phyloP scores from a whole-genome alignment of 2,888 invertebrate genomes.

The Tupiocoris notatus region DNA sequence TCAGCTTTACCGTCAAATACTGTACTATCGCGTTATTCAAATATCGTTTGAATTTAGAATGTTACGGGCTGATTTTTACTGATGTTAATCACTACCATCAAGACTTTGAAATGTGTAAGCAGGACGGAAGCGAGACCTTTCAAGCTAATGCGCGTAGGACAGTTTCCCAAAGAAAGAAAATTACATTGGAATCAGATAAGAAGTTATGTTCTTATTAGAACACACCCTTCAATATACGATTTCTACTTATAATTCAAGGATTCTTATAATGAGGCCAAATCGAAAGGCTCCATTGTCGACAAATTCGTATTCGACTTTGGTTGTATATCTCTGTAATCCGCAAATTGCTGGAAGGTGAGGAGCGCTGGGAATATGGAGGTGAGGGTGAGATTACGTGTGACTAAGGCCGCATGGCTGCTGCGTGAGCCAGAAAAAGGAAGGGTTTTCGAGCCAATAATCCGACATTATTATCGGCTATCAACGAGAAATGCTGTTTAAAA shows the following conservation, averaged over 20 bases:
- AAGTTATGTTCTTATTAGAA: no score
- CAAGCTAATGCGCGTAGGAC: no score
- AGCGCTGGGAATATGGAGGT: not conserved
- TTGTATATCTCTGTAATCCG: not conserved
- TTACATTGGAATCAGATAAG: no score
- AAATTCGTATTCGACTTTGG: not conserved
- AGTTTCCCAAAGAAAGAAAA: no score
- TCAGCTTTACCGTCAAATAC: no score
- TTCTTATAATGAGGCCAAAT: not conserved
- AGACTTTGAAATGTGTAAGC: no score
- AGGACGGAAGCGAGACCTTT: no score
- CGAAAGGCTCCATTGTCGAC: not conserved
- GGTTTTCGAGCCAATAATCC: slow-evolving; percentile 1
- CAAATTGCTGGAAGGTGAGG: not conserved
- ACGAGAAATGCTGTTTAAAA: slow-evolving; percentile 14
- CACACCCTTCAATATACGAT: no score
- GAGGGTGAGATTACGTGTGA: not conserved
- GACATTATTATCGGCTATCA: slow-evolving; percentile 19
- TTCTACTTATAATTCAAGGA: not conserved
- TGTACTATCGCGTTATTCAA: no score
- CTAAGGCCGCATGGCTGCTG: not conserved
- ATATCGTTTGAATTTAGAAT: no score
- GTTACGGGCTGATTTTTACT: no score
- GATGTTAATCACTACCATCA: no score
- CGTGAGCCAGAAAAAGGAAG: not conserved